Evolutionary conservation across 1,140 invertebrate genomes (phyloP).

Genomic region (Heliconius himera): DNA sequence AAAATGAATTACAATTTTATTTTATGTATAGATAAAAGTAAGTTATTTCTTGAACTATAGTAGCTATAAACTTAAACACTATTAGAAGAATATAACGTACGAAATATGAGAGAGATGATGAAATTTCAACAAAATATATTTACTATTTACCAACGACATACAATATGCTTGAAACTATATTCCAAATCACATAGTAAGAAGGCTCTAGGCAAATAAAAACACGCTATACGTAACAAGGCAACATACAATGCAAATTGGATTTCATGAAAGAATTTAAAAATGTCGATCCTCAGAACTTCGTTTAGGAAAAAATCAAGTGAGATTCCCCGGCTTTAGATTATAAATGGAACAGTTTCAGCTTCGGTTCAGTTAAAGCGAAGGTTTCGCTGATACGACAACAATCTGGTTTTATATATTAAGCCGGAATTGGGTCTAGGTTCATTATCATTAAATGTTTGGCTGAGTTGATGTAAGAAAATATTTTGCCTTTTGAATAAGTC

Average conservation of each 20-base stretch:
- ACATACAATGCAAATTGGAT: conserved; percentile 30
- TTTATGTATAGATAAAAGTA: too few relatives aligned
- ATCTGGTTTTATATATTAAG: conserved; percentile 3
- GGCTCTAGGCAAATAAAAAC: conserved; percentile 22
- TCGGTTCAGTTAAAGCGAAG: not conserved
- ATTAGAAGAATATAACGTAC: not conserved
- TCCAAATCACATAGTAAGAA: not conserved
- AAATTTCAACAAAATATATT: not conserved
- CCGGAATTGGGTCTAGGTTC: not conserved
- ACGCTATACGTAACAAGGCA: conserved; percentile 20
- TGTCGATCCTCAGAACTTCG: conserved; percentile 18
- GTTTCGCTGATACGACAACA: conserved; percentile 14
- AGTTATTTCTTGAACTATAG: too few relatives aligned
- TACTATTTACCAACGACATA: not conserved
- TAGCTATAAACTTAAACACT: too few relatives aligned
- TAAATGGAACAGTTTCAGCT: conserved; percentile 10
- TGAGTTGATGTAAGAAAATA: not conserved
- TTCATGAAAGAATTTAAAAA: conserved; percentile 13
- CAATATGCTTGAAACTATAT: not conserved
- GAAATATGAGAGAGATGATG: not conserved
- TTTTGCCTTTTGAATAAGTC: not conserved
- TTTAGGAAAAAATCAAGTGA: conserved; percentile 23
- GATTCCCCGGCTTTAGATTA: conserved; percentile 18
- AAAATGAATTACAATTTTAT: too few relatives aligned
- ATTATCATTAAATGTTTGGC: not conserved